Percentiles rank a stretch among this genome's conserved stretches.
These are phyloP conservation scores for Heterochromis multidens DNA, from an alignment of 2,113 vertebrate species.

Conservation along the genomic window DNA sequence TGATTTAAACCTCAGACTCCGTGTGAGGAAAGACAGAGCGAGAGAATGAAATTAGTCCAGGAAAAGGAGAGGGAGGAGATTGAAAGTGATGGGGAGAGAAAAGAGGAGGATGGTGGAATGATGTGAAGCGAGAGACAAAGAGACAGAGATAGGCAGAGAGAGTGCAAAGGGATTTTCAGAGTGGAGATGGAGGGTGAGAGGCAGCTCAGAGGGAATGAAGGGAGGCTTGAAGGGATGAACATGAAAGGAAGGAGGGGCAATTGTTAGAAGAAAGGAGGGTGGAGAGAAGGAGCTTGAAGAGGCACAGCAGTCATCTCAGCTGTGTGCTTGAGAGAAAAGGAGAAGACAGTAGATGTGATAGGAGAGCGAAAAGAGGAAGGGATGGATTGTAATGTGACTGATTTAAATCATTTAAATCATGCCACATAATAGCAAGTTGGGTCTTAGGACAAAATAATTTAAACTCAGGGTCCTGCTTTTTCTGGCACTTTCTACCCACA, in stretches of 20 bases:
- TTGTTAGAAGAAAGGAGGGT: background rate
- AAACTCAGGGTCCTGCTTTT: background rate
- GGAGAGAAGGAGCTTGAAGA: background rate
- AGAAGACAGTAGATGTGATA: background rate
- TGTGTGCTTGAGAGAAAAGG: background rate
- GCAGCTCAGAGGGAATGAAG: background rate
- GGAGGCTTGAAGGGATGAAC: background rate
- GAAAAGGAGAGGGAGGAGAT: constrained; percentile 28
- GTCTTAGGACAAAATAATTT: background rate
- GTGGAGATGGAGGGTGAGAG: background rate
- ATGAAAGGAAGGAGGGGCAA: background rate
- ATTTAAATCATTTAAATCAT: background rate
- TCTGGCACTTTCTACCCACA: background rate
- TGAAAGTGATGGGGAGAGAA: constrained; percentile 33
- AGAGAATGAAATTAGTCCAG: constrained; percentile 40
- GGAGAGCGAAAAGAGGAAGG: background rate
- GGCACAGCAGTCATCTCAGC: background rate
- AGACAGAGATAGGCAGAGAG: background rate
- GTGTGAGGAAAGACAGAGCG: constrained; percentile 13
- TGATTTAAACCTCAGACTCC: constrained; percentile 26
- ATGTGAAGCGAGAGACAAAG: background rate
- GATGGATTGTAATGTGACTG: background rate
- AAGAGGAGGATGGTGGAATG: background rate
- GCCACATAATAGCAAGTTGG: background rate
- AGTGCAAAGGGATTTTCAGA: constrained; percentile 6